Percentiles rank a stretch among this genome's conserved stretches.
These are phyloP conservation scores for Stomatorhinus ivindoensis DNA, from an alignment of 2,113 vertebrate genomes.

Conservation along the genomic window DNA sequence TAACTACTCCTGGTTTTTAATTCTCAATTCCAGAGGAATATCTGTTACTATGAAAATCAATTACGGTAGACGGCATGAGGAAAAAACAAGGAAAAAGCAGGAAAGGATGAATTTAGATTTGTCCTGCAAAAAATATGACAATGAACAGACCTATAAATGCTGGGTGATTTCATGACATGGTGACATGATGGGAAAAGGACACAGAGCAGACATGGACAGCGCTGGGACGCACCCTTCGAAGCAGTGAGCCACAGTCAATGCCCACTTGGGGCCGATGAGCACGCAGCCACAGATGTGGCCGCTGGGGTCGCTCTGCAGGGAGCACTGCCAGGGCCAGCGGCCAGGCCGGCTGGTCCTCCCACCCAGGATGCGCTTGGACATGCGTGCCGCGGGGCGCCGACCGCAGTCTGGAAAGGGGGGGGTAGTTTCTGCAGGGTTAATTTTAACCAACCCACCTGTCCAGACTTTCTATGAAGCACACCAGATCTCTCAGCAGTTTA, in stretches of 20 bases:
- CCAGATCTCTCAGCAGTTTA: not conserved
- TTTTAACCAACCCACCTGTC: not conserved
- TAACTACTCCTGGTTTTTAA: not conserved
- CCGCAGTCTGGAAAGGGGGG: slow-evolving; percentile 67
- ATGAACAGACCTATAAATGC: not conserved
- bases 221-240: slow-evolving; percentile 79
- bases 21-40: no score
- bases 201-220: not conserved
- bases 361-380: slow-evolving; percentile 87
- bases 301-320: slow-evolving; percentile 83
- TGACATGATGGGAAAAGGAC: not conserved
- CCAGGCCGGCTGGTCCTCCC: slow-evolving; percentile 82
- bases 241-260: slow-evolving; percentile 87
- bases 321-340: slow-evolving; percentile 96
- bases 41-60: not conserved
- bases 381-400: slow-evolving; percentile 66
- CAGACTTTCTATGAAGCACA: not conserved
- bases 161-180: not conserved
- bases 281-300: slow-evolving; percentile 93
- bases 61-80: not conserved
- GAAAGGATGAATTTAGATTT: not conserved
- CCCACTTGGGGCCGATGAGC: slow-evolving; percentile 79
- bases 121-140: not conserved
- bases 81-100: not conserved
- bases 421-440: not conserved